Base-by-base conservation (phyloP, 2,797 vertebrate genomes). In the Micrastur ruficollis region DNA sequence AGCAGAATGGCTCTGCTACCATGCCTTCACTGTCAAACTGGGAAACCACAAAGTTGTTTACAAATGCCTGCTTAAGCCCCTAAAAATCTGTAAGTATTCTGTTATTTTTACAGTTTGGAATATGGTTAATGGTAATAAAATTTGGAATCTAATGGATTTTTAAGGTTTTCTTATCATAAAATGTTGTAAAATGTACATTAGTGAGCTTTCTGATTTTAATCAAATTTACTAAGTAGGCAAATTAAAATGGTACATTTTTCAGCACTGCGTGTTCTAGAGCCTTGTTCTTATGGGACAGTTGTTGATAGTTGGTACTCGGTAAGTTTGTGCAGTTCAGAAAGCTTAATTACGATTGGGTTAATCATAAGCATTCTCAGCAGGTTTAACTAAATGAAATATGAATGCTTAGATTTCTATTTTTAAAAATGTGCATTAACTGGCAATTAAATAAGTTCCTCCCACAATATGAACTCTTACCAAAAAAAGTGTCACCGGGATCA, bases 1-100 rank as follows among this genome's bases (percentile, higher is more conserved):
- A 1, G 98, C 98, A 42, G 98, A 98, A 95, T 98, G 99, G 97
- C 98, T 99, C 19, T 99, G 98, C 96, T 98, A 98, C 68, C 96
- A 97, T 14, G 98, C 98, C 65, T 99, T 99, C 96, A 86, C 96
- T 85, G 81, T 96, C 32, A 98, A 99, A 85, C 96, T 99, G 91
- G 89, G 97, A 9, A 95, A 91, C 26, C 98, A 99, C 86, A 96
- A 93, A 6, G n/a, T 89, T 56, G 31, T 98, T 52, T 99, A 99
- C 95, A 98, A 97, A 86, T 82, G 97, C 70, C 96, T 99, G 36
- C 98, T 99, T 52, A 94, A 89, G 52, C 94, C 96, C 3, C 98
- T 99, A 34, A 97, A 96, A 73, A 93, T 96, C 90, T 97, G 99
- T 99, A 98, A 91, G 99, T 94, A 94, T 73, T 68, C 4, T 2